Conservation (phyloP, 2,797 vertebrate species). For the Epinephelus coioides region DNA sequence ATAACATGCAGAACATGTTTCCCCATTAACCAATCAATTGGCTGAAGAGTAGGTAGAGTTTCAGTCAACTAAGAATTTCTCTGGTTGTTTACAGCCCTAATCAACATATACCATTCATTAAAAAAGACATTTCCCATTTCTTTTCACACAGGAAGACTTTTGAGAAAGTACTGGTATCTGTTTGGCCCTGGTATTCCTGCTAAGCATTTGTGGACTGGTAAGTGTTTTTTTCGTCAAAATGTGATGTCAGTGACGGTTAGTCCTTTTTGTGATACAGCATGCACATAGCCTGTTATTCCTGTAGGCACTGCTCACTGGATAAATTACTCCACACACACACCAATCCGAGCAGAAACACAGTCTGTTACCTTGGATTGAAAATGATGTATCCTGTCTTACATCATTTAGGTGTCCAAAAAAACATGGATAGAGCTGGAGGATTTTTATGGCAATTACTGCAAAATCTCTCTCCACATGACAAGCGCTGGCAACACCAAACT, state of each 20-base stretch:
- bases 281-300: slow-evolving; percentile 6
- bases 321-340: slow-evolving; percentile 2
- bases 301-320: slow-evolving; percentile 3
- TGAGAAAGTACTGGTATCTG: background rate
- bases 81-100: too few species aligned
- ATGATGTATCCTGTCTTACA: slow-evolving; percentile 24
- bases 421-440: slow-evolving; percentile 32
- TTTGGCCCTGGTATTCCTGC: background rate
- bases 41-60: too few species aligned
- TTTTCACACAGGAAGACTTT: too few species aligned
- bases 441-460: slow-evolving; percentile 42
- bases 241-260: background rate
- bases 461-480: slow-evolving; percentile 46
- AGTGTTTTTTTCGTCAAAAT: too few species aligned
- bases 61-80: too few species aligned
- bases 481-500: slow-evolving; percentile 52
- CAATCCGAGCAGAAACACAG: slow-evolving; percentile 23
- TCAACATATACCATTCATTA: too few species aligned
- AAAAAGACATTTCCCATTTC: too few species aligned
- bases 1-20: too few species aligned
- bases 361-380: slow-evolving; percentile 52
- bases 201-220: background rate
- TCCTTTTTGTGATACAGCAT: slow-evolving; percentile 5
- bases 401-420: slow-evolving; percentile 42
- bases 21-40: too few species aligned